Evolutionary conservation across 1,140 invertebrate genomes (phyloP).

Genomic region (Maconellicoccus hirsutus): DNA sequence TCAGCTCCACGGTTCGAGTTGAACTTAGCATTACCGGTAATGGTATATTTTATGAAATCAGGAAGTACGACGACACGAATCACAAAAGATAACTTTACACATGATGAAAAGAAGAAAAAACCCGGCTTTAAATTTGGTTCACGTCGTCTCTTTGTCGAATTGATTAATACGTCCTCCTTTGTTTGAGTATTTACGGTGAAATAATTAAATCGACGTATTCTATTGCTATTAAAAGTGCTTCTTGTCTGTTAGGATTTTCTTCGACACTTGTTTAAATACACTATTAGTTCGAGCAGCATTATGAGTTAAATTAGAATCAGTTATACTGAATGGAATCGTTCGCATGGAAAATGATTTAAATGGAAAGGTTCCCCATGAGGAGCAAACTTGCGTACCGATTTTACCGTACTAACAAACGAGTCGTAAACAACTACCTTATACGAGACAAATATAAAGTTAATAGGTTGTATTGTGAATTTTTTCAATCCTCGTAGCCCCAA

Average conservation of each 20-base stretch:
- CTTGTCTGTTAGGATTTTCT: conserved; percentile 15
- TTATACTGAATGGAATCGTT: conserved; percentile 18
- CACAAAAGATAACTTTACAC: no score
- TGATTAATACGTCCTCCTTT: neutral
- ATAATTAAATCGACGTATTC: conserved; percentile 7
- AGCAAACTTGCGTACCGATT: conserved; percentile 11
- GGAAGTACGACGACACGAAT: no score
- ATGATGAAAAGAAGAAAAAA: no score
- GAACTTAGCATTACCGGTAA: no score
- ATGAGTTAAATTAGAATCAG: conserved; percentile 15
- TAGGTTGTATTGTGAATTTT: conserved; percentile 15
- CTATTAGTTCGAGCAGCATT: conserved; percentile 1
- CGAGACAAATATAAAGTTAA: conserved; percentile 16
- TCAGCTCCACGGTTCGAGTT: no score
- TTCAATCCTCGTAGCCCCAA: neutral
- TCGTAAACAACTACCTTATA: neutral
- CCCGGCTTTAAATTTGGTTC: no score
- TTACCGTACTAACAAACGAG: conserved; percentile 13
- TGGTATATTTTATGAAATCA: no score
- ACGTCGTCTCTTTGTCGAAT: neutral
- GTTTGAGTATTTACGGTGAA: neutral
- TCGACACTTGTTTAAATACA: conserved; percentile 18
- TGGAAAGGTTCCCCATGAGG: conserved; percentile 20
- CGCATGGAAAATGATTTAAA: conserved; percentile 16
- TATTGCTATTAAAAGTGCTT: conserved; percentile 10